Evolutionary conservation across 2,113 vertebrate species (phyloP).

Genomic region (Peromyscus californicus): DNA sequence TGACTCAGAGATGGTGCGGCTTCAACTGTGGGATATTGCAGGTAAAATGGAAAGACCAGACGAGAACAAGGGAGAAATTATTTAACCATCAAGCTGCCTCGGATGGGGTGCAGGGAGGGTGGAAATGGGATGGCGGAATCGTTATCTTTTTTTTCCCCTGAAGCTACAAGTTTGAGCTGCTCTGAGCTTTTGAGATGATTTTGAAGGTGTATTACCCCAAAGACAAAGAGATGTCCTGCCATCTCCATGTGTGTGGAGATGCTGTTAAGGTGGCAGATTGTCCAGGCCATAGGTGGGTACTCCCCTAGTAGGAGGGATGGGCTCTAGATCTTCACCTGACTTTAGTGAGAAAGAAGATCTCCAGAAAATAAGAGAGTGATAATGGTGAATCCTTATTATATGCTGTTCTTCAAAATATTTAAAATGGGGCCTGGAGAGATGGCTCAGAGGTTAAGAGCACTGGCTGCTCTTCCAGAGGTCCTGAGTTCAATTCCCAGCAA

Average conservation of each 20-base stretch:
- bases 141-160: background rate
- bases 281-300: background rate
- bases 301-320: background rate
- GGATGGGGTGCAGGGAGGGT: background rate
- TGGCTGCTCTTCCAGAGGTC: too few species aligned
- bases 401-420: background rate
- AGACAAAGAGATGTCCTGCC: background rate
- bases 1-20: slow-evolving; percentile 90
- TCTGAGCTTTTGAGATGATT: slow-evolving; percentile 24
- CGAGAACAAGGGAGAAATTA: background rate
- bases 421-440: too few species aligned
- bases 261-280: background rate
- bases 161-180: slow-evolving; percentile 33
- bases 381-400: background rate
- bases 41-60: slow-evolving; percentile 83
- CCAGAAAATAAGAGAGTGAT: background rate
- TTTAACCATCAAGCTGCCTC: background rate
- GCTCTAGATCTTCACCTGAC: background rate
- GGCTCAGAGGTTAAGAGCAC: too few species aligned
- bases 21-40: slow-evolving; percentile 96
- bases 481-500: too few species aligned
- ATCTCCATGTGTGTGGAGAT: background rate
- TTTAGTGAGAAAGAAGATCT: slow-evolving; percentile 38
- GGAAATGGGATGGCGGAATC: background rate
- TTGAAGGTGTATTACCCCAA: background rate